A percentile compares a stretch with the other conserved stretches of the same genome.
Conservation (phyloP, 2,888 invertebrate genomes). For the Aricia artaxerxes region DNA sequence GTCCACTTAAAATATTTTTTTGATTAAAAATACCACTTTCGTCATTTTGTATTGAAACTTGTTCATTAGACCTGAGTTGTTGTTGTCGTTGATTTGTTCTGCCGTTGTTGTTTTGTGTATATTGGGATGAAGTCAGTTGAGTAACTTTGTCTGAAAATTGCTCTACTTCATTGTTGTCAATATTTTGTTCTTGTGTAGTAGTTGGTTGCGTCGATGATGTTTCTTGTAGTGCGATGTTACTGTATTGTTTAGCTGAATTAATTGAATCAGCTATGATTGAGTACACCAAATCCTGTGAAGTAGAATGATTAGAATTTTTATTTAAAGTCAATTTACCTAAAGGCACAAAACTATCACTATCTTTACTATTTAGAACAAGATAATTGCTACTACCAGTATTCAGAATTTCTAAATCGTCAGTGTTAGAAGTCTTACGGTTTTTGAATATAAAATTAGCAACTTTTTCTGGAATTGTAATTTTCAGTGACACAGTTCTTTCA, state of each 20-base stretch:
- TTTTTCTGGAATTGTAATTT: slow-evolving; percentile 72
- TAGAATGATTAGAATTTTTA: slow-evolving; percentile 66
- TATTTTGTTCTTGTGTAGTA: slow-evolving; percentile 53
- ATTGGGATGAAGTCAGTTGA: slow-evolving; percentile 27
- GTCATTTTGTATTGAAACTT: slow-evolving; percentile 47
- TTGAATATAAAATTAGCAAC: slow-evolving; percentile 67
- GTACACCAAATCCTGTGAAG: slow-evolving; percentile 75
- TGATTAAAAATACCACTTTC: slow-evolving; percentile 37
- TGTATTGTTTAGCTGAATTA: slow-evolving; percentile 69
- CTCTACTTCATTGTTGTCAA: slow-evolving; percentile 54
- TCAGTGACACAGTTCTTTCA: slow-evolving; percentile 70
- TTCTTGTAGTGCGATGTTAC: slow-evolving; percentile 62
- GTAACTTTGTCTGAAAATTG: slow-evolving; percentile 45
- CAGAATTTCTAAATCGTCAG: slow-evolving; percentile 66
- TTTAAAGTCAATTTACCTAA: slow-evolving; percentile 63
- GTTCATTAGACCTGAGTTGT: slow-evolving; percentile 36
- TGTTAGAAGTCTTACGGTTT: slow-evolving; percentile 56
- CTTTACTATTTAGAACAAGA: slow-evolving; percentile 63
- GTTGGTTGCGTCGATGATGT: slow-evolving; percentile 51
- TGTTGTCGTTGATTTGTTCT: slow-evolving; percentile 3
- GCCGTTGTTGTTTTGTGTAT: neutral
- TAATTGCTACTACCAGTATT: slow-evolving; percentile 74
- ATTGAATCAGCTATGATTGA: slow-evolving; percentile 71
- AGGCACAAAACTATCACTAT: slow-evolving; percentile 57
- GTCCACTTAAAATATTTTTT: slow-evolving; percentile 29